These are phyloP conservation scores for Eurytoma adleriae DNA, from an alignment of 2,888 invertebrate species.

Conservation along the genomic window DNA sequence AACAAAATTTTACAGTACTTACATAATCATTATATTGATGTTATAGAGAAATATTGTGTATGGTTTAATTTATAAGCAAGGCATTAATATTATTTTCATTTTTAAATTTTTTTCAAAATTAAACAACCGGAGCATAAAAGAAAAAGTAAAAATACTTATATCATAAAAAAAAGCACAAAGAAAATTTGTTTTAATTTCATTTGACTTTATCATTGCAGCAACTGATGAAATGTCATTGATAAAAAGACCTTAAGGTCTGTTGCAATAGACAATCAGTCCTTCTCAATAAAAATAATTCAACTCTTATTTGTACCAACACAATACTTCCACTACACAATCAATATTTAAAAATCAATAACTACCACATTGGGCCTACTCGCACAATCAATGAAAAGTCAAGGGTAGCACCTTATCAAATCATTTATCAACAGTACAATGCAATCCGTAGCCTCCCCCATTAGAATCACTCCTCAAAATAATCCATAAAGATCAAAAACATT, in stretches of 20 bases:
- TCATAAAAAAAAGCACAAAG: not conserved
- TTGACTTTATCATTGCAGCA: constrained; percentile 21
- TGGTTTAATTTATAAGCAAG: not conserved
- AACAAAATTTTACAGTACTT: not conserved
- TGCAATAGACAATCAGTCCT: not conserved
- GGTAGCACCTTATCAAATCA: constrained; percentile 2
- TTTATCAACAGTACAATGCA: constrained; percentile 9
- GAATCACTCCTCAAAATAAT: constrained; percentile 5
- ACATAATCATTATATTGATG: not conserved
- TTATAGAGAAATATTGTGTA: not conserved
- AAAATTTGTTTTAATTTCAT: not conserved
- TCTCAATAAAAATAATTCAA: not conserved
- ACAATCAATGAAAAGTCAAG: constrained; percentile 43
- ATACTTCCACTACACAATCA: constrained; percentile 22
- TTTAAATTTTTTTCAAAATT: not conserved
- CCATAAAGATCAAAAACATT: constrained; percentile 28
- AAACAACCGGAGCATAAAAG: not conserved
- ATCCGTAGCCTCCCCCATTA: not conserved
- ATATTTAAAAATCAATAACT: constrained; percentile 52
- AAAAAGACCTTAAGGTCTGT: constrained; percentile 20
- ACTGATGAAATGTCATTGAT: constrained; percentile 32
- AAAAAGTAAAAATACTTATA: not conserved
- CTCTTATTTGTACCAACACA: not conserved
- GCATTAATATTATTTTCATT: not conserved
- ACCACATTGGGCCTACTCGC: not conserved